Evolutionary conservation across 2,888 invertebrate genomes (phyloP).

Genomic region (Aleiodes alternator): DNA sequence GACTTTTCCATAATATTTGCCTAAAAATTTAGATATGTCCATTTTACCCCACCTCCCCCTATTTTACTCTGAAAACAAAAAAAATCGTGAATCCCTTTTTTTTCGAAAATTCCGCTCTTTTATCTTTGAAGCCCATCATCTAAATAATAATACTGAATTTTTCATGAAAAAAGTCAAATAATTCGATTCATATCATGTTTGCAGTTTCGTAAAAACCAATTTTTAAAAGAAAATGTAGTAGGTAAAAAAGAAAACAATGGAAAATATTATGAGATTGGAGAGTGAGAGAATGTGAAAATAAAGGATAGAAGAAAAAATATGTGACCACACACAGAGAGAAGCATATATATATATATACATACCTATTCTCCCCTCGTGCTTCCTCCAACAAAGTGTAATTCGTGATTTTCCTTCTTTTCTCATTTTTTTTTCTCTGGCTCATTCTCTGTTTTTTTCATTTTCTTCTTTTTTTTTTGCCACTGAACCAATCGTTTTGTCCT

Average conservation of each 20-base stretch:
- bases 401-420: constrained; percentile 25
- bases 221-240: background rate
- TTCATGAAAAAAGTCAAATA: background rate
- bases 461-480: constrained; percentile 2
- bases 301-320: background rate
- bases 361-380: background rate
- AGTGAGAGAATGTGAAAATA: background rate
- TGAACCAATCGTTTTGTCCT: constrained; percentile 36
- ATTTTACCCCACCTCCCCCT: too few species aligned
- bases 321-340: background rate
- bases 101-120: too few species aligned
- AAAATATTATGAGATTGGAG: constrained; percentile 3
- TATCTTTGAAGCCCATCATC: too few species aligned
- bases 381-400: constrained; percentile 40
- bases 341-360: background rate
- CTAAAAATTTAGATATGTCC: too few species aligned
- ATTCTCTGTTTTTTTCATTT: constrained; percentile 1
- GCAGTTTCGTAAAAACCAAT: background rate
- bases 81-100: too few species aligned
- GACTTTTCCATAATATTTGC: too few species aligned
- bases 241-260: background rate
- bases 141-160: too few species aligned
- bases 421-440: constrained; percentile 1
- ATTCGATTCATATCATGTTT: background rate
- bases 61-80: too few species aligned